These are phyloP conservation scores for Petrosia ficiformis DNA, from an alignment of 37 sponge, comb jelly and placozoan genomes.

Conservation along the genomic window DNA sequence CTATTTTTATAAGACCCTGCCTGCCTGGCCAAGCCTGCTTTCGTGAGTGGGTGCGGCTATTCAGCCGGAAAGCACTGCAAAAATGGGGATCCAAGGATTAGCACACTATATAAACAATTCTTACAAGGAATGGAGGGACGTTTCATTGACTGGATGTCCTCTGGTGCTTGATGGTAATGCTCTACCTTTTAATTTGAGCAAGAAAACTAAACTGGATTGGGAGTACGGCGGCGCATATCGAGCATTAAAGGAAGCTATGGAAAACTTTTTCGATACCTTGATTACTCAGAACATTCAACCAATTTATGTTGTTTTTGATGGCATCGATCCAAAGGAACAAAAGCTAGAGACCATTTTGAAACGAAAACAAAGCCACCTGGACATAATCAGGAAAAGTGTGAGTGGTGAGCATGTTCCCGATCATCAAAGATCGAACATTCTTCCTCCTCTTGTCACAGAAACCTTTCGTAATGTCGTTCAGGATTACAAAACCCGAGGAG, in stretches of 20 bases:
- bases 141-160: not conserved
- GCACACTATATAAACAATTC: constrained; percentile 4
- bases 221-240: constrained; percentile 47
- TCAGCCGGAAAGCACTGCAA: too few relatives aligned
- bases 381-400: not conserved
- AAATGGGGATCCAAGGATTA: constrained; percentile 49
- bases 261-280: constrained; percentile 25
- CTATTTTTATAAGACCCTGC: too few relatives aligned
- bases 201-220: not conserved
- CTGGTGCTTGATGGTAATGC: constrained; percentile 39
- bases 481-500: not conserved
- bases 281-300: not conserved
- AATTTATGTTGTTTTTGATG: constrained; percentile 39
- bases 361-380: not conserved
- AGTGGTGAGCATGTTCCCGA: not conserved
- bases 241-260: constrained; percentile 1
- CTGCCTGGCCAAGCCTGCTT: too few relatives aligned
- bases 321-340: constrained; percentile 10
- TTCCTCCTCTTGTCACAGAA: not conserved
- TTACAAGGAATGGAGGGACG: not conserved
- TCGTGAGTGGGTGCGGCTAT: too few relatives aligned
- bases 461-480: constrained; percentile 14
- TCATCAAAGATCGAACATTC: not conserved
- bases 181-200: constrained; percentile 3
- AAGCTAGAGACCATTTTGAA: constrained; percentile 1